These are phyloP conservation scores for Drosophila robusta DNA, from an alignment of 2,888 invertebrate species.

Conservation along the genomic window DNA sequence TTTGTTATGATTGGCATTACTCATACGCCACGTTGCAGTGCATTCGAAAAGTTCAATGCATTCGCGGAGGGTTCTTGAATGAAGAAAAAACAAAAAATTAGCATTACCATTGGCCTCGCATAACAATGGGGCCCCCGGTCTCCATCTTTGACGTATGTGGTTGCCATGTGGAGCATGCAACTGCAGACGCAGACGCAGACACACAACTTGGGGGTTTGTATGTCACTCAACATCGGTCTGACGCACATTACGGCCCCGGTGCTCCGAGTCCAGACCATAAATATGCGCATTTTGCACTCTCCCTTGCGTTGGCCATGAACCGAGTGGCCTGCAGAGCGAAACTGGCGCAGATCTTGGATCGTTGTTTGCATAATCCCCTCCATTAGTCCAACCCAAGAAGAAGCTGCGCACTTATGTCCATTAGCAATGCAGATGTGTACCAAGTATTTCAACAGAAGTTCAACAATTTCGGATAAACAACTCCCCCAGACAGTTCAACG, in stretches of 20 bases:
- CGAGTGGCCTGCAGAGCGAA: slow-evolving; percentile 46
- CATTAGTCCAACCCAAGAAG: slow-evolving; percentile 29
- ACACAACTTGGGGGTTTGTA: slow-evolving; percentile 56
- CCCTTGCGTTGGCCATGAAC: slow-evolving; percentile 68
- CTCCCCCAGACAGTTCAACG: slow-evolving; percentile 62
- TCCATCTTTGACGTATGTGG: slow-evolving; percentile 60
- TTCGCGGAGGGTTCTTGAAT: slow-evolving; percentile 56
- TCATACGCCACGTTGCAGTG: slow-evolving; percentile 72
- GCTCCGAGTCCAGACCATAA: slow-evolving; percentile 37
- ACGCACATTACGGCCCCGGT: slow-evolving; percentile 52
- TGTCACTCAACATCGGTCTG: slow-evolving; percentile 59
- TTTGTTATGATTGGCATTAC: slow-evolving; percentile 51
- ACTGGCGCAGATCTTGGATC: slow-evolving; percentile 66
- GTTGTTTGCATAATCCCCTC: slow-evolving; percentile 62
- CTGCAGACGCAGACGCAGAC: slow-evolving; percentile 20
- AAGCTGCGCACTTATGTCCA: slow-evolving; percentile 43
- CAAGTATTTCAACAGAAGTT: slow-evolving; percentile 46
- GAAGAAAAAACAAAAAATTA: slow-evolving; percentile 28
- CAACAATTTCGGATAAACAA: slow-evolving; percentile 60
- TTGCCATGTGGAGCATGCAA: slow-evolving; percentile 65
- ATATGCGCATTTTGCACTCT: slow-evolving; percentile 70
- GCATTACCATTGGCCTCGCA: slow-evolving; percentile 68
- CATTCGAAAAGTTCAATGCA: slow-evolving; percentile 65
- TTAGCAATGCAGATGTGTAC: slow-evolving; percentile 62
- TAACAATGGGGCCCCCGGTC: slow-evolving; percentile 50